Base-by-base conservation (phyloP, 2,797 vertebrate genomes). In the Neosilurus mollespiculum region DNA sequence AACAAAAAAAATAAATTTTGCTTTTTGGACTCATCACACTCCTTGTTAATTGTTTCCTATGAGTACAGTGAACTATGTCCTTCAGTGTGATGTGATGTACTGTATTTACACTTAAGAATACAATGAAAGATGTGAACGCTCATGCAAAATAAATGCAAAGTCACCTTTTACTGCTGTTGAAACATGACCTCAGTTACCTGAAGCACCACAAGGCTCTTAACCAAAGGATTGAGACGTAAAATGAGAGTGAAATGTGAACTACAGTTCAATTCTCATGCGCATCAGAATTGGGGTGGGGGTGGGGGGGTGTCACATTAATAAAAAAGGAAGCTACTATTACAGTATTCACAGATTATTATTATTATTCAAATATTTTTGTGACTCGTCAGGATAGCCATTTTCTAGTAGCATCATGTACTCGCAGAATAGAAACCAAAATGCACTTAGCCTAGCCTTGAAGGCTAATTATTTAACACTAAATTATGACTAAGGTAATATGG, bases 141-240 rank as follows among this genome's bases (percentile, higher is more conserved):
- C 22, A 71, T 49, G n/a, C 43, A 81, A 73, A 73, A 64, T 64
- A 64, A 30, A 81, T 51, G 24, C 37, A 81, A 81, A 73, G 18
- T 9, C 14, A 12, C 15, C 43, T 78, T 78, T 53, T 65, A 65
- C 61, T 78, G 16, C 24, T 65, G 43, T 18, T 51, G 37, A 49
- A 71, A 71, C 43, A 51, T 64, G 9, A 71, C 58, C 56, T 30
- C 54, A 61, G 43, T 49, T 22, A 43, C 22, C 56, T 51, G 34
- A 71, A 81, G 58, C 20, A 62, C 67, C n/a, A 81, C 9, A 61
- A 16, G 16, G 58, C 58, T 71, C 4, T 1, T 4, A n/a, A 15
- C 20, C 16, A 34, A 75, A 56, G 8, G 12, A 77, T 4, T 77
- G 20, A 77, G 59, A 76, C 6, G 37, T 43, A 43, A 2, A 43